Evolutionary conservation across 1,140 invertebrate species (phyloP).

Genomic region (Metopolophium dirhodum): DNA sequence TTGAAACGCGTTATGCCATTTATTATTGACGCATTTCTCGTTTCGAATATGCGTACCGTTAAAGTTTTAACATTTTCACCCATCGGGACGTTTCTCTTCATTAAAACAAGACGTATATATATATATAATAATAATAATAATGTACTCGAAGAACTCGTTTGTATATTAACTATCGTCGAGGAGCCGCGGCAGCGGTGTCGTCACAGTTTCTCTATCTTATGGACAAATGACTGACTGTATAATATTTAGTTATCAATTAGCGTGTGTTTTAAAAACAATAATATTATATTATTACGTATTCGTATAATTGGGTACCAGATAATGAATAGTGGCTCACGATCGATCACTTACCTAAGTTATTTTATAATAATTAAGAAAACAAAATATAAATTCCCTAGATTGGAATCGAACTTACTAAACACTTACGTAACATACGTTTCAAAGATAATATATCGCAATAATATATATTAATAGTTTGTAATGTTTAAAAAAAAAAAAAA

Average conservation of each 20-base stretch:
- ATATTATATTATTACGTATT: background rate
- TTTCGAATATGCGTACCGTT: background rate
- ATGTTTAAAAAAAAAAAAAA: too few species aligned
- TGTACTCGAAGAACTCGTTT: background rate
- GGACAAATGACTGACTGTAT: background rate
- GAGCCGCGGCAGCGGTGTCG: background rate
- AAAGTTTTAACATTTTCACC: background rate
- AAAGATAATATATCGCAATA: background rate
- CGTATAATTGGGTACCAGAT: background rate
- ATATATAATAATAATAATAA: background rate
- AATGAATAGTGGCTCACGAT: background rate
- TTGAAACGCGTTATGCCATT: background rate
- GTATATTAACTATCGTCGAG: background rate
- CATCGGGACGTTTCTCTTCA: background rate
- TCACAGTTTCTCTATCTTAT: background rate
- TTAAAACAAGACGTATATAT: background rate
- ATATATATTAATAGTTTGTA: too few species aligned
- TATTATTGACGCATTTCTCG: slow-evolving; percentile 29
- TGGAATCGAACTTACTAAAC: background rate
- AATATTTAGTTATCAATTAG: background rate
- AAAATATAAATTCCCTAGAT: background rate
- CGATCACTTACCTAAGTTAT: background rate
- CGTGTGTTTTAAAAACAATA: background rate
- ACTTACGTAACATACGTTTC: background rate
- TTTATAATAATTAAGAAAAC: background rate